phyloP scores from a whole-genome alignment of 2,888 invertebrate genomes.

The Melanostoma mellinum region DNA sequence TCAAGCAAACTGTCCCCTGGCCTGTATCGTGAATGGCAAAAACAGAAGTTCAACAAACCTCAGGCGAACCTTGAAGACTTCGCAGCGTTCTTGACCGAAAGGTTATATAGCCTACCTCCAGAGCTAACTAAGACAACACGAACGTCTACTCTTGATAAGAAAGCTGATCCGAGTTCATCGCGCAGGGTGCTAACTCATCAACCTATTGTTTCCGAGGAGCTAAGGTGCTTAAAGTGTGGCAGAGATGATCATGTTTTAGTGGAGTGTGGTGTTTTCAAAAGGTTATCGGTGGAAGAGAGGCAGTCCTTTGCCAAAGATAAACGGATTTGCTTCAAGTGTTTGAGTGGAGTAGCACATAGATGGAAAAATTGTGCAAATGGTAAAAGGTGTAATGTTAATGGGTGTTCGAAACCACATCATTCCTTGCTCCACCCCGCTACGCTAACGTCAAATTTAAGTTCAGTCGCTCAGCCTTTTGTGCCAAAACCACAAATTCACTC shows the following conservation, averaged over 20 bases:
- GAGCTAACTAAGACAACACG: no score
- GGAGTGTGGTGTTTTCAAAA: conserved; percentile 8
- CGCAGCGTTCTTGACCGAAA: no score
- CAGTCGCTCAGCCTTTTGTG: conserved; percentile 1
- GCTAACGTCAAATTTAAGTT: conserved; percentile 13
- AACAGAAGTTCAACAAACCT: not conserved
- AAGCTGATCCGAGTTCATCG: no score
- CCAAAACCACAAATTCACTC: conserved; percentile 26
- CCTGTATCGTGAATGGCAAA: no score
- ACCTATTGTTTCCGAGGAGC: no score
- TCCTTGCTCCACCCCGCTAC: conserved; percentile 8
- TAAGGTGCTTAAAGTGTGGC: not conserved
- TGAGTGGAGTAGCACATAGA: not conserved
- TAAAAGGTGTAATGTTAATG: not conserved
- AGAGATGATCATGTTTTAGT: not conserved
- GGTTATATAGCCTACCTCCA: no score
- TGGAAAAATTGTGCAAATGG: not conserved
- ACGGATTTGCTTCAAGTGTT: not conserved
- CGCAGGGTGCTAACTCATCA: no score
- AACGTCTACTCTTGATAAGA: no score
- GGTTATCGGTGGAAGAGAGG: not conserved
- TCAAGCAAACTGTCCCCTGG: no score
- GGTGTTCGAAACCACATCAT: conserved; percentile 16
- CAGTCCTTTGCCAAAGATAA: not conserved
- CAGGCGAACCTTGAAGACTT: no score